A percentile compares a stretch with the other conserved stretches of the same genome.
These are phyloP conservation scores for Hypotaenidia okinawae DNA, from an alignment of 2,797 vertebrate genomes.

Conservation along the genomic window DNA sequence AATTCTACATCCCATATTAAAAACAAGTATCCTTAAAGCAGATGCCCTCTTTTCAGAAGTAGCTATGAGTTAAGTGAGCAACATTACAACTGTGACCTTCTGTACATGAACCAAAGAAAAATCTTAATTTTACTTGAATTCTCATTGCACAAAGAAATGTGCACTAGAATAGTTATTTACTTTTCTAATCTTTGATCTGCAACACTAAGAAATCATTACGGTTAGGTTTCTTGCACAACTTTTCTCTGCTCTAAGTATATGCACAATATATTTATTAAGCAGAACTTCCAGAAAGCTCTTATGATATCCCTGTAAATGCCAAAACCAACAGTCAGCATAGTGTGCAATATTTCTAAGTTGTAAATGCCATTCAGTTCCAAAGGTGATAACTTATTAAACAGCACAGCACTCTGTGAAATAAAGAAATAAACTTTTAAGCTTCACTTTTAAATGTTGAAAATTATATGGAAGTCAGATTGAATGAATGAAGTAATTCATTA, in stretches of 20 bases:
- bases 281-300: neutral
- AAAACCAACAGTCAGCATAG: neutral
- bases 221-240: neutral
- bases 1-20: neutral
- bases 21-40: neutral
- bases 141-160: neutral
- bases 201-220: neutral
- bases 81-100: neutral
- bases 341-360: neutral
- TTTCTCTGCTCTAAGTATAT: neutral
- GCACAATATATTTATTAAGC: neutral
- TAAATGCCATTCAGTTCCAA: neutral
- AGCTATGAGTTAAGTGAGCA: neutral
- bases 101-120: neutral
- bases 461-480: neutral
- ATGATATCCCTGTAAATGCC: neutral
- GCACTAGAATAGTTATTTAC: neutral
- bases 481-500: neutral
- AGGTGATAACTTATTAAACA: neutral
- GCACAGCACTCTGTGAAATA: neutral
- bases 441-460: neutral
- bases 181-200: neutral
- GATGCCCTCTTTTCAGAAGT: neutral
- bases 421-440: neutral
- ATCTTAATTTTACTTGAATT: neutral